These are phyloP conservation scores for Apogon talboti DNA, from an alignment of 2,797 vertebrate species.

Conservation along the genomic window DNA sequence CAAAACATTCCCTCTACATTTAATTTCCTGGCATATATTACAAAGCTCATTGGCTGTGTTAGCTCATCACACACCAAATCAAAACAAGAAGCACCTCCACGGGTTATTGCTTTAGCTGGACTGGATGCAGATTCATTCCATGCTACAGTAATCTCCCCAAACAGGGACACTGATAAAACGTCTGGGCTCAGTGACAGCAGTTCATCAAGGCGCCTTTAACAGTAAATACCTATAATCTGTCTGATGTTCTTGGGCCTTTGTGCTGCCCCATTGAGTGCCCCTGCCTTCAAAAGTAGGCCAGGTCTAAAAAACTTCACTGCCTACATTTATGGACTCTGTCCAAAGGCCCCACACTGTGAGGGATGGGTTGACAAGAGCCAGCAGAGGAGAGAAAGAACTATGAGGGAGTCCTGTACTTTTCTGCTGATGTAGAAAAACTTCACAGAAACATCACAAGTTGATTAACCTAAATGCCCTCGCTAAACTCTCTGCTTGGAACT, in stretches of 20 bases:
- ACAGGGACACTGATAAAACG: neutral
- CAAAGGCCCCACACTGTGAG: constrained; percentile 30
- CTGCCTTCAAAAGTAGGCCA: constrained; percentile 24
- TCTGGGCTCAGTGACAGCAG: neutral
- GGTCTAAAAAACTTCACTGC: constrained; percentile 43
- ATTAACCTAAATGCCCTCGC: constrained; percentile 1
- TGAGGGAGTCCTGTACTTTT: constrained; percentile 3
- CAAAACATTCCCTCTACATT: neutral
- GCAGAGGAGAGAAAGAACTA: constrained; percentile 2
- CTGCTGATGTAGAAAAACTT: constrained; percentile 31
- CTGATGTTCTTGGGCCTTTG: neutral
- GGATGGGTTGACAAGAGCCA: neutral
- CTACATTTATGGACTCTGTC: constrained; percentile 45
- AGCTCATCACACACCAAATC: neutral
- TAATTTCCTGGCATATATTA: neutral
- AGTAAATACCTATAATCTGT: constrained; percentile 10
- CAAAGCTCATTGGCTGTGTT: neutral
- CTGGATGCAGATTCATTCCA: neutral
- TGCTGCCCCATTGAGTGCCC: neutral
- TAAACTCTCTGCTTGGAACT: neutral
- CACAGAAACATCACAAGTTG: constrained; percentile 30
- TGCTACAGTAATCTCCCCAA: neutral
- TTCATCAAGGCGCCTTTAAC: neutral
- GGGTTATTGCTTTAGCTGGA: constrained; percentile 9
- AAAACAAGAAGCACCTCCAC: constrained; percentile 11